Evolutionary conservation across 2,113 vertebrate genomes (phyloP).

Genomic region (Pollimyrus isidori): DNA sequence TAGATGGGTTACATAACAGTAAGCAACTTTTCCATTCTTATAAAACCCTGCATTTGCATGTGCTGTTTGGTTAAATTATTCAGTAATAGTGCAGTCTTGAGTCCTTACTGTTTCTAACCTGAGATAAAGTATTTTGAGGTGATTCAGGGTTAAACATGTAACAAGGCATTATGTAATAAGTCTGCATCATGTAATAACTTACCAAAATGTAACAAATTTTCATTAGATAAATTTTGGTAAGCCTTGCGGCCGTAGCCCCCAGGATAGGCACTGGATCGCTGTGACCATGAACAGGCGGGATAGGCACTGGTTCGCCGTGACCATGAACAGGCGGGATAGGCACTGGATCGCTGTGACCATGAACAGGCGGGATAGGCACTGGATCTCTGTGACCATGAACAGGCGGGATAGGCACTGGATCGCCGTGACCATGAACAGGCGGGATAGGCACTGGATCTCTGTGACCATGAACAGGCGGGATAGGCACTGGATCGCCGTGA

Average conservation of each 20-base stretch:
- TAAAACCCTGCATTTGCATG: neutral
- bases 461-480: no score
- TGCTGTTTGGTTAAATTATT: neutral
- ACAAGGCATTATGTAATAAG: neutral
- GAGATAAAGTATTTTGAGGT: neutral
- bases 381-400: no score
- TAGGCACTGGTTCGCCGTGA: no score
- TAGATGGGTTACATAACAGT: neutral
- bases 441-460: no score
- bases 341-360: no score
- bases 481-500: no score
- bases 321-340: no score
- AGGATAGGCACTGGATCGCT: neutral
- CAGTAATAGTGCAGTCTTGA: neutral
- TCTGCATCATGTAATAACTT: neutral
- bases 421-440: no score
- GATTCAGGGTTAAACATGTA: neutral
- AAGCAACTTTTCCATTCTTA: neutral
- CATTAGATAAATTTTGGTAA: neutral
- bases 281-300: neutral
- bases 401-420: no score
- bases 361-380: no score
- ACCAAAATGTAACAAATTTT: neutral
- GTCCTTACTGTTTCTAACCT: neutral
- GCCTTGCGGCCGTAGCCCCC: neutral